Conservation (phyloP, 2,113 vertebrate species). For the Polypterus bichir region DNA sequence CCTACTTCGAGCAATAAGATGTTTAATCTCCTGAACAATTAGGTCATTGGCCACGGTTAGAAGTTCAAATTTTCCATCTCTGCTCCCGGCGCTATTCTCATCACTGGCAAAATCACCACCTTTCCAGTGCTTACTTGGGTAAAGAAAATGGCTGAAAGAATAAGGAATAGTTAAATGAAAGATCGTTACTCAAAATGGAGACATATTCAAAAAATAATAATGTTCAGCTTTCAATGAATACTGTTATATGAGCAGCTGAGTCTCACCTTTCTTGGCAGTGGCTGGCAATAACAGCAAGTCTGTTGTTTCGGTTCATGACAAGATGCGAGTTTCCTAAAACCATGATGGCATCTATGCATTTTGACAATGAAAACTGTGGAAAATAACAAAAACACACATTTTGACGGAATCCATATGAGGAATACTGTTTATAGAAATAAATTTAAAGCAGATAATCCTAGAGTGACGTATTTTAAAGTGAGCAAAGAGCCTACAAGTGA, state of each 20-base stretch:
- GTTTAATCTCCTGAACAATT: constrained; percentile 77
- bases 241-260: too few species aligned
- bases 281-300: constrained; percentile 78
- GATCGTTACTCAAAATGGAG: too few species aligned
- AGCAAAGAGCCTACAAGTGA: too few species aligned
- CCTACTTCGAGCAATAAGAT: constrained; percentile 77
- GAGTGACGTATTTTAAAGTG: too few species aligned
- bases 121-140: constrained; percentile 67
- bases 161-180: constrained; percentile 1
- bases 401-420: not conserved
- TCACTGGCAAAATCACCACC: constrained; percentile 50
- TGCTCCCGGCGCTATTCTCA: constrained; percentile 54
- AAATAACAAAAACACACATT: not conserved
- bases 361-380: constrained; percentile 74
- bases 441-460: too few species aligned
- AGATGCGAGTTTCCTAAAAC: constrained; percentile 84
- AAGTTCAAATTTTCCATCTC: constrained; percentile 88
- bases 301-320: constrained; percentile 78
- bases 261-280: constrained; percentile 83
- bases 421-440: not conserved
- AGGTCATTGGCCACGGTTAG: constrained; percentile 73
- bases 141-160: constrained; percentile 70
- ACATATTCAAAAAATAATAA: too few species aligned
- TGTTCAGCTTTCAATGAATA: too few species aligned
- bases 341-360: constrained; percentile 83